Evolutionary conservation across 2,888 invertebrate species (phyloP).

Genomic region (Volucella inflata): DNA sequence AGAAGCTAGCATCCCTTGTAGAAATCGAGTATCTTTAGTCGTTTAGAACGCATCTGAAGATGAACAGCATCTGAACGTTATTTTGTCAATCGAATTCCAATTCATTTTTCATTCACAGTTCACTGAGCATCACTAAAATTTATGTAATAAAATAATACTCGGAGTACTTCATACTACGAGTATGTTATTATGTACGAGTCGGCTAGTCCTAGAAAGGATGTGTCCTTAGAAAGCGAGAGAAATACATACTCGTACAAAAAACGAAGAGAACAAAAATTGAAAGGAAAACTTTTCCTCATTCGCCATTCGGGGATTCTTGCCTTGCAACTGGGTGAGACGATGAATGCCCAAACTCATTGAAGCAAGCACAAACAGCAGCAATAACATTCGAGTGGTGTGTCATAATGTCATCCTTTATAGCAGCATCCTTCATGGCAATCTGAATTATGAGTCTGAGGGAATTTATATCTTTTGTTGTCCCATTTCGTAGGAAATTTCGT

Average conservation of each 20-base stretch:
- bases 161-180: conserved; percentile 52
- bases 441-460: conserved; percentile 39
- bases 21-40: background rate
- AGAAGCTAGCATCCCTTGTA: conserved; percentile 30
- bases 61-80: conserved; percentile 77
- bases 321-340: background rate
- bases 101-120: conserved; percentile 83
- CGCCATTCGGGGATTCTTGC: conserved; percentile 41
- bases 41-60: conserved; percentile 41
- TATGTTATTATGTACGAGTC: conserved; percentile 62
- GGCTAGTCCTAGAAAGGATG: conserved; percentile 27
- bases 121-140: conserved; percentile 78
- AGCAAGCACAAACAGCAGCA: conserved; percentile 24
- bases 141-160: conserved; percentile 77
- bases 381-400: conserved; percentile 51
- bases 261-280: background rate
- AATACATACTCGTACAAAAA: background rate
- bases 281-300: conserved; percentile 33
- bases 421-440: conserved; percentile 14
- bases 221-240: background rate
- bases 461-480: conserved; percentile 18
- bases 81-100: conserved; percentile 82
- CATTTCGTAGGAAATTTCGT: background rate
- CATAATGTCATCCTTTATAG: conserved; percentile 35
- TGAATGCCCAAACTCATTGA: conserved; percentile 30